Percentiles rank a stretch among this genome's conserved stretches.
Evolutionary conservation across 2,113 vertebrate species (phyloP).

Genomic region (Puma concolor): DNA sequence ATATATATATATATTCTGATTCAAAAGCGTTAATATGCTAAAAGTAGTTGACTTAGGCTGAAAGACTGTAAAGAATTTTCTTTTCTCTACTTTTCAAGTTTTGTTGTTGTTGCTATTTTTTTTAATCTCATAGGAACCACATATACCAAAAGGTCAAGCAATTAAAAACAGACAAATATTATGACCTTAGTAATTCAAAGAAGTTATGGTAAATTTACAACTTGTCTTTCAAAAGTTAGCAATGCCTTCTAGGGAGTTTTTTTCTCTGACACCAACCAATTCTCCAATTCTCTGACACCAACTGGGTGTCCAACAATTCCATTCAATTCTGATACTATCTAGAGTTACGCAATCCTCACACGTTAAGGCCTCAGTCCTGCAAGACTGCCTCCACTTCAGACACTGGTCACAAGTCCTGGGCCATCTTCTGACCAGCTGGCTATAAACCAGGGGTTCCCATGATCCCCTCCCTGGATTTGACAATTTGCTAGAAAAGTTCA

Average conservation of each 20-base stretch:
- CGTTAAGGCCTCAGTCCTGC: neutral
- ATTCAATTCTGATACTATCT: neutral
- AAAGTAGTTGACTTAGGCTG: neutral
- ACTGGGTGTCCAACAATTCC: neutral
- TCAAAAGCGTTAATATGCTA: neutral
- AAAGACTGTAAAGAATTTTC: neutral
- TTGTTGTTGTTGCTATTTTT: slow-evolving; percentile 1
- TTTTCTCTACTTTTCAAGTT: neutral
- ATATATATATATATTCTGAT: neutral
- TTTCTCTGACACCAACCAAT: neutral
- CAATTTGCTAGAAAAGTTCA: neutral
- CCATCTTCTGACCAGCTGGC: neutral
- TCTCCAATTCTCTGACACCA: neutral
- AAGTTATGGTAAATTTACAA: neutral
- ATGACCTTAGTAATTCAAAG: neutral
- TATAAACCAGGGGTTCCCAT: neutral
- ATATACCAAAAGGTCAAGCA: neutral
- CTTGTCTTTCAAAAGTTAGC: neutral
- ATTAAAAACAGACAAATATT: slow-evolving; percentile 17
- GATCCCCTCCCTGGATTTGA: too few relatives aligned
- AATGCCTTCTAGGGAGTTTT: neutral
- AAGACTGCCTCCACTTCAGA: neutral
- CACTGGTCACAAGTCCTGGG: neutral
- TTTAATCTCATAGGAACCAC: neutral
- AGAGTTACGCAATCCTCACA: neutral